Evolutionary conservation across 2,888 invertebrate genomes (phyloP), one percentile per base, ranked within the genome.

Genomic region (Endotricha flammealis): DNA sequence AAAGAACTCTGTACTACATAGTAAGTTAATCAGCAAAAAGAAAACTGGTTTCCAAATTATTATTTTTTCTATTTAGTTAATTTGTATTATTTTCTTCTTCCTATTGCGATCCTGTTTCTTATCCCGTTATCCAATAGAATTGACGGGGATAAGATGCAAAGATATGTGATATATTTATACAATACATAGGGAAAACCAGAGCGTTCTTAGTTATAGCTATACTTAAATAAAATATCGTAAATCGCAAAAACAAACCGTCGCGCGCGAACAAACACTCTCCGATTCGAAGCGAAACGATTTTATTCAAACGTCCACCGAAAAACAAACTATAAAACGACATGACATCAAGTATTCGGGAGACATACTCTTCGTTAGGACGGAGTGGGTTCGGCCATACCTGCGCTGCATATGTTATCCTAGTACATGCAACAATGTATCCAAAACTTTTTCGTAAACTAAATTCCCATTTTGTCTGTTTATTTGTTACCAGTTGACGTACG

Each of bases 341-440:
- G 73, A 67, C 72, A 72, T 83, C 80, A 74, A 55, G 81, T 85
- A 85, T 85, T 76, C 83, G 53, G 36, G 38, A 50, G 54, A 60
- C 85, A 78, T 74, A 48, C 60, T 65, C 66, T 79, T 85, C 85
- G 85, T 85, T 85, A 85, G 82, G 61, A 44, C 56, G 57, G 60
- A 52, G 64, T 60, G 54, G 54, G 20, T 20, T 20, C 20, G 20
- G 69, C 72, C 67, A 71, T 77, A 83, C 85, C 85, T 83, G 81
- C 72, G 46, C 78, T 80, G 85, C 85, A 83, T 85, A 85, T 83
- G 85, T 83, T 83, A 81, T 57, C 32, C 42, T 48, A 17, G 29
- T 33, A 16, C 25, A 33, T 32, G 29, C 16, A 34, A 27, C 38
- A 38, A 46, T 57, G 59, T 58, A 61, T 53, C 50, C 56, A 47